Evolutionary conservation across 2,797 vertebrate genomes (phyloP), one percentile per base, ranked within the genome.

Genomic region (Austrolebias charrua): DNA sequence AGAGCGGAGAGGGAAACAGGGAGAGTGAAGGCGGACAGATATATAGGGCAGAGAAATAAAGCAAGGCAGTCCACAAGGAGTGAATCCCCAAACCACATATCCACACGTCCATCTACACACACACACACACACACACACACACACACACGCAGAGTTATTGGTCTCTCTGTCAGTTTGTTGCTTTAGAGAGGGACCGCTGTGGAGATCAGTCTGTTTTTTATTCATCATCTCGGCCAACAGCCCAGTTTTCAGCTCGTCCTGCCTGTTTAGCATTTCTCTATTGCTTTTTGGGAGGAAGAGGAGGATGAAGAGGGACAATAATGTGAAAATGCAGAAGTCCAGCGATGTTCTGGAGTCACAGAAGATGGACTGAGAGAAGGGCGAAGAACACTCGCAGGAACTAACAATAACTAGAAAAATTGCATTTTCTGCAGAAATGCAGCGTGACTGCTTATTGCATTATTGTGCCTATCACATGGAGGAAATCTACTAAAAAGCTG

Each of bases 41-140:
- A 91, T 90, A 86, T 90, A 91, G 90, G 88, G 83, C 88, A 91
- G 72, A 79, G 82, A 85, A 81, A 82, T 75, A 76, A 84, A 82
- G 71, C 79, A 74, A 63, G 71, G 52, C 42, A 15, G 76, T 83
- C 89, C 75, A 63, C 57, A 48, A 75, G 84, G 88, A 89, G 64
- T 5, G 0, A 82, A 82, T 88, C 81, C 83, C 84, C 5, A 69
- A 78, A 80, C 61, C 47, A n/a, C 66, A 53, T 72, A 57, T 44
- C 58, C 33, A 28, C 56, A 28, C 75, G 5, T 12, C 19, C 60
- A 70, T 48, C 43, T 49, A 67, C 48, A 69, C 51, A 48, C 55
- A 35, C 62, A 66, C 28, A 35, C 50, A 63, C 44, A 71, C 44
- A 51, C 45, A 18, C 62, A 29, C 67, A 61, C 75, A 69, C 76